Percentiles rank a stretch among this genome's conserved stretches.
phyloP scores from a whole-genome alignment of 2,888 invertebrate genomes.

The Pammene aurita region DNA sequence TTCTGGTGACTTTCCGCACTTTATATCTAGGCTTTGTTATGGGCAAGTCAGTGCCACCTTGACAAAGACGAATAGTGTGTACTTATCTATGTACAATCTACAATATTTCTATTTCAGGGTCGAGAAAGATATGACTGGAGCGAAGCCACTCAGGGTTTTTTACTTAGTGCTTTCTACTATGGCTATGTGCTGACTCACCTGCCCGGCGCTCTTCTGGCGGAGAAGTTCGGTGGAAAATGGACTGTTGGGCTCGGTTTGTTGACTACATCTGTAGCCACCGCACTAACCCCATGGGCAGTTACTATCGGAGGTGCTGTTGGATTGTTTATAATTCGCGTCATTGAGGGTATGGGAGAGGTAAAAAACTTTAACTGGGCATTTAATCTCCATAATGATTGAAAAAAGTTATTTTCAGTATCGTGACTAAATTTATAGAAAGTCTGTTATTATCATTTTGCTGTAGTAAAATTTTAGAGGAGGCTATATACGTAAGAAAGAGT shows the following conservation, averaged over 20 bases:
- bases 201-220: conserved; percentile 91
- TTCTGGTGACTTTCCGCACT: too few relatives aligned
- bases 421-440: too few relatives aligned
- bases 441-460: too few relatives aligned
- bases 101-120: conserved; percentile 55
- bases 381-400: too few relatives aligned
- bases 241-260: conserved; percentile 90
- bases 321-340: conserved; percentile 81
- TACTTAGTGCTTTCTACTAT: conserved; percentile 92
- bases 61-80: too few relatives aligned
- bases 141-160: conserved; percentile 87
- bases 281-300: conserved; percentile 89
- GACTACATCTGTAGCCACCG: conserved; percentile 89
- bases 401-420: too few relatives aligned
- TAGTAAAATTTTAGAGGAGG: too few relatives aligned
- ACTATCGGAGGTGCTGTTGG: conserved; percentile 77
- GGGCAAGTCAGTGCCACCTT: too few relatives aligned
- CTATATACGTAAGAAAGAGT: too few relatives aligned
- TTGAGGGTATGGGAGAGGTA: conserved; percentile 86
- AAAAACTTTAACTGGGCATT: conserved; percentile 16
- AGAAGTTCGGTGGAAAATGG: conserved; percentile 93
- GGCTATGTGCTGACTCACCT: conserved; percentile 92
- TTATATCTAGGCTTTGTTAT: too few relatives aligned
- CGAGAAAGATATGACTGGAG: conserved; percentile 85
- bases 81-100: too few relatives aligned